Evolutionary conservation across 2,888 invertebrate genomes (phyloP).

Genomic region (Cerceris ruficornis): DNA sequence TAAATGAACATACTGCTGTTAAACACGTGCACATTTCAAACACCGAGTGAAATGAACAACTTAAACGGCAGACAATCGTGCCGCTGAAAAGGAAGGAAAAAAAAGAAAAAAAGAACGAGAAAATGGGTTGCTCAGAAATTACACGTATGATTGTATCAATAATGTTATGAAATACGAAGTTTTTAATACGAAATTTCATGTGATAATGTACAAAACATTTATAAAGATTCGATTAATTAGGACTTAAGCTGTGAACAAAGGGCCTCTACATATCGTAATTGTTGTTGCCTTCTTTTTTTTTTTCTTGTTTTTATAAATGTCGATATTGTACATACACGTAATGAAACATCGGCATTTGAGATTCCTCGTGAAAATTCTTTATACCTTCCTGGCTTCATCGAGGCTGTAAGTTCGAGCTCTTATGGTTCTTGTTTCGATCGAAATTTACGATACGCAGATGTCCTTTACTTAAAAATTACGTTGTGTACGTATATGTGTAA

Average conservation of each 20-base stretch:
- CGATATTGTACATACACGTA: neutral
- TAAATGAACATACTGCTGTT: slow-evolving; percentile 1
- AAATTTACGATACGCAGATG: slow-evolving; percentile 53
- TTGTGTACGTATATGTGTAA: slow-evolving; percentile 58
- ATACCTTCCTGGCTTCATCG: slow-evolving; percentile 14
- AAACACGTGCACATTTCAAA: too few species aligned
- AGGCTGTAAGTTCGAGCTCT: slow-evolving; percentile 24
- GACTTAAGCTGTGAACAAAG: slow-evolving; percentile 60
- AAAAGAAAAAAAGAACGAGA: slow-evolving; percentile 18
- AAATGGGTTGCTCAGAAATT: slow-evolving; percentile 69
- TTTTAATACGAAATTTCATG: slow-evolving; percentile 71
- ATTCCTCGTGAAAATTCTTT: slow-evolving; percentile 2
- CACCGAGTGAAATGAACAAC: slow-evolving; percentile 11
- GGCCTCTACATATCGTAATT: slow-evolving; percentile 65
- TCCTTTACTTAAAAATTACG: slow-evolving; percentile 55
- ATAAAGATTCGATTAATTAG: slow-evolving; percentile 50
- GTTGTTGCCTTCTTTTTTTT: slow-evolving; percentile 25
- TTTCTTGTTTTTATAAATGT: slow-evolving; percentile 26
- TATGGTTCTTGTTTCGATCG: slow-evolving; percentile 13
- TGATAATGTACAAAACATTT: slow-evolving; percentile 76
- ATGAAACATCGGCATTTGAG: too few species aligned
- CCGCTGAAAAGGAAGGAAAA: neutral
- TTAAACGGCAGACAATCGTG: neutral
- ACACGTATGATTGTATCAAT: slow-evolving; percentile 42
- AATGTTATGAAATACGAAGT: slow-evolving; percentile 68